Conservation (phyloP, 2,113 vertebrate species). For the Falcunculus frontatus region DNA sequence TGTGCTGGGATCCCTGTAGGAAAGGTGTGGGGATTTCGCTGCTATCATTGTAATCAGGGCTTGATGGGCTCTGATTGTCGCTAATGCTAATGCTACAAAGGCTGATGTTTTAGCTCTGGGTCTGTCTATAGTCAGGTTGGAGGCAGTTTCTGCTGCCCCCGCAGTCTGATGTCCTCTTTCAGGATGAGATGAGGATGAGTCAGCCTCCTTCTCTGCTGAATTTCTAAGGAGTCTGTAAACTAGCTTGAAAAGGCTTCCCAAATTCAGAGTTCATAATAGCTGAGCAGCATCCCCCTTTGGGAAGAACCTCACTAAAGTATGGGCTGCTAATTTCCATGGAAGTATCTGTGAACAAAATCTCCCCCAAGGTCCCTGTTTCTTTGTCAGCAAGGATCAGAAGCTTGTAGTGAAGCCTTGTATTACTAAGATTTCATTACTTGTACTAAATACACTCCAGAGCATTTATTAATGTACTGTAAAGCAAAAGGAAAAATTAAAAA, state of each 20-base stretch:
- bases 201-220: not conserved
- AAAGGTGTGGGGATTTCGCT: not conserved
- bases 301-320: not conserved
- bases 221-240: not conserved
- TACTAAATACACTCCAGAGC: conserved; percentile 60
- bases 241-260: not conserved
- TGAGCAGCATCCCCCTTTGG: not conserved
- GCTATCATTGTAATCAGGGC: not conserved
- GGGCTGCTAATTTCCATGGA: conserved; percentile 31
- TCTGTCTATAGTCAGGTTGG: not conserved
- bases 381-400: conserved; percentile 41
- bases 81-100: not conserved
- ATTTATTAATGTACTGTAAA: conserved; percentile 65
- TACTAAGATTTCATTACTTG: conserved; percentile 56
- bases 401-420: conserved; percentile 33
- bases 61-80: not conserved
- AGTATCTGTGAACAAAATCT: not conserved
- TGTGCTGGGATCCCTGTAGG: not conserved
- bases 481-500: conserved; percentile 67
- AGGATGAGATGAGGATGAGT: not conserved
- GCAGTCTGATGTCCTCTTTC: not conserved
- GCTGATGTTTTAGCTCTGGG: not conserved
- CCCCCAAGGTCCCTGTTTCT: conserved; percentile 16
- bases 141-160: not conserved
- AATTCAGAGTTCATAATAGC: not conserved